phyloP scores from a whole-genome alignment of 2,888 invertebrate species.

The Tricholauxania praeusta region DNA sequence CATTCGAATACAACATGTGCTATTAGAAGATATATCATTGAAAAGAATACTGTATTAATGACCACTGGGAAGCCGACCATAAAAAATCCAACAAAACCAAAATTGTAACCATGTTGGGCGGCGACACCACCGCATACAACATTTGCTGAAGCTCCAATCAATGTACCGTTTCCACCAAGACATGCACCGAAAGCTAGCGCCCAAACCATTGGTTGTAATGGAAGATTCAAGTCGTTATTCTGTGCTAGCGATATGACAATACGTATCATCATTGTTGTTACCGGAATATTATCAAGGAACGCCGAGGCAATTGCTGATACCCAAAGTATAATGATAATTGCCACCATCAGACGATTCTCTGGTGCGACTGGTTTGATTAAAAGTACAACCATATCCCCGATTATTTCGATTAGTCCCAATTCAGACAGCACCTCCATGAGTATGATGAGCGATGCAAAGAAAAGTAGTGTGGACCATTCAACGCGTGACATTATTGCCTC shows the following conservation, averaged over 20 bases:
- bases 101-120: conserved; percentile 88
- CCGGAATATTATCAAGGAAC: conserved; percentile 91
- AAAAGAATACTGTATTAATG: conserved; percentile 75
- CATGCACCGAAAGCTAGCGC: conserved; percentile 89
- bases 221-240: conserved; percentile 77
- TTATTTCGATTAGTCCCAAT: conserved; percentile 83
- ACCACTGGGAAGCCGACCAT: conserved; percentile 86
- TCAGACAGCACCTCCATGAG: conserved; percentile 88
- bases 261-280: conserved; percentile 91
- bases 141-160: conserved; percentile 92
- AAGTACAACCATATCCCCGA: conserved; percentile 77
- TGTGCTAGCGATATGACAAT: conserved; percentile 78
- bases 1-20: conserved; percentile 77
- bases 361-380: conserved; percentile 75
- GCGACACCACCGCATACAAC: conserved; percentile 93
- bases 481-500: conserved; percentile 84
- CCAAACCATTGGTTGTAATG: conserved; percentile 85
- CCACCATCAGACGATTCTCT: conserved; percentile 75
- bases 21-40: conserved; percentile 77
- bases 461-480: conserved; percentile 91
- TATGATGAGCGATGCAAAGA: conserved; percentile 90
- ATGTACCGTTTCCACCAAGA: conserved; percentile 90
- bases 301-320: conserved; percentile 84
- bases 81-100: conserved; percentile 86
- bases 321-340: conserved; percentile 84